phyloP scores from a whole-genome alignment of 2,888 invertebrate genomes.

The Hirtodrosophila alboralis region DNA sequence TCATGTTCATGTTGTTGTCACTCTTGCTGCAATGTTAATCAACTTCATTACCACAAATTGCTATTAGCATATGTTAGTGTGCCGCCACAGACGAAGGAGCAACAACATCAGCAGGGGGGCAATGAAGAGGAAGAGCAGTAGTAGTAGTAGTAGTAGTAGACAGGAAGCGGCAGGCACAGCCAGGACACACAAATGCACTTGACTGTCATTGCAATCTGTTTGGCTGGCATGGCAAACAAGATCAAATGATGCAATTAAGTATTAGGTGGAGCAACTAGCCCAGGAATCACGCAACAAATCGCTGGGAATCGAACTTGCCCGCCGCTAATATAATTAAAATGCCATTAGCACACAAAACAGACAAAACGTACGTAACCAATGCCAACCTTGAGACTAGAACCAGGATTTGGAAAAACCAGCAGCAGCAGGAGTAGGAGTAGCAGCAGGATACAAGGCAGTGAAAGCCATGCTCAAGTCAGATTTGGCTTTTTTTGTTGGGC shows the following conservation, averaged over 20 bases:
- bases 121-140: neutral
- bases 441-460: neutral
- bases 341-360: conserved; percentile 71
- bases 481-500: conserved; percentile 17
- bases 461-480: conserved; percentile 13
- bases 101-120: conserved; percentile 10
- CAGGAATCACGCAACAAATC: no score
- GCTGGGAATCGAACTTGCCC: conserved; percentile 58
- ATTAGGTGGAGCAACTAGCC: no score
- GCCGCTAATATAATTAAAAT: conserved; percentile 77
- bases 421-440: neutral
- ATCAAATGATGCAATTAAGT: conserved; percentile 77
- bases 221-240: conserved; percentile 51
- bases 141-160: neutral
- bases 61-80: conserved; percentile 80
- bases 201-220: conserved; percentile 38
- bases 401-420: no score
- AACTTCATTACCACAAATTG: conserved; percentile 81
- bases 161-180: conserved; percentile 4
- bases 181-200: conserved; percentile 56
- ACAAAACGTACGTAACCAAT: conserved; percentile 27
- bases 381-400: conserved; percentile 66
- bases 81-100: conserved; percentile 41
- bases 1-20: conserved; percentile 73
- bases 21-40: conserved; percentile 78